Conservation (phyloP, 2,113 vertebrate species). For the Oreochromis tanganicae region DNA sequence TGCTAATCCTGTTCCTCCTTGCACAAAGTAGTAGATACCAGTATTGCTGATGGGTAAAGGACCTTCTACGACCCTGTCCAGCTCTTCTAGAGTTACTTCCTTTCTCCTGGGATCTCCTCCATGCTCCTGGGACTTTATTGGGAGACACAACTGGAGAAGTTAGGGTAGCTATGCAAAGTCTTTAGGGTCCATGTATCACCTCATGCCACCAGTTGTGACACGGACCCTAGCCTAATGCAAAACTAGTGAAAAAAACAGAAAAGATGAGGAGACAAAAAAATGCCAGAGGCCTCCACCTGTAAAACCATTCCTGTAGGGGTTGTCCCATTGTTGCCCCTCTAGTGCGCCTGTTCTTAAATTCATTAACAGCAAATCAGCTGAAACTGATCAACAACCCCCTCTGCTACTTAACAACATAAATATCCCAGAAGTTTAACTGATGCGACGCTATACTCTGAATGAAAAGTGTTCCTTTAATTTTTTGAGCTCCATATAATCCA, state of each 20-base stretch:
- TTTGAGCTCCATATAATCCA: neutral
- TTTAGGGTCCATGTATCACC: neutral
- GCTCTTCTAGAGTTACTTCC: neutral
- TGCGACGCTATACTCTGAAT: neutral
- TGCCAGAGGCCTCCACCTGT: neutral
- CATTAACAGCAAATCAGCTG: neutral
- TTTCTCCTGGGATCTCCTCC: neutral
- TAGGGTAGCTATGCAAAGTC: neutral
- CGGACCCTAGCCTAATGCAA: neutral
- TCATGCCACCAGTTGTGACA: neutral
- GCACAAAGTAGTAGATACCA: neutral
- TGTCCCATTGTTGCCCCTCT: neutral
- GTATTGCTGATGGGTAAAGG: neutral
- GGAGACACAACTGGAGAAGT: neutral
- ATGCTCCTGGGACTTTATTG: neutral
- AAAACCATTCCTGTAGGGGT: neutral
- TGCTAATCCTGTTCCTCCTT: neutral
- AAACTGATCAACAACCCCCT: neutral
- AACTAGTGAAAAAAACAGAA: neutral
- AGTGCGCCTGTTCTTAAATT: neutral
- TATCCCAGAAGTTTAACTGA: neutral
- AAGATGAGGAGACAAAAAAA: neutral
- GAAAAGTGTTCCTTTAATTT: neutral
- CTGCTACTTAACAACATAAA: neutral
- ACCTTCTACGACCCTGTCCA: neutral